Base-by-base conservation (phyloP, 2,797 vertebrate genomes). In the Buceros bicornis region DNA sequence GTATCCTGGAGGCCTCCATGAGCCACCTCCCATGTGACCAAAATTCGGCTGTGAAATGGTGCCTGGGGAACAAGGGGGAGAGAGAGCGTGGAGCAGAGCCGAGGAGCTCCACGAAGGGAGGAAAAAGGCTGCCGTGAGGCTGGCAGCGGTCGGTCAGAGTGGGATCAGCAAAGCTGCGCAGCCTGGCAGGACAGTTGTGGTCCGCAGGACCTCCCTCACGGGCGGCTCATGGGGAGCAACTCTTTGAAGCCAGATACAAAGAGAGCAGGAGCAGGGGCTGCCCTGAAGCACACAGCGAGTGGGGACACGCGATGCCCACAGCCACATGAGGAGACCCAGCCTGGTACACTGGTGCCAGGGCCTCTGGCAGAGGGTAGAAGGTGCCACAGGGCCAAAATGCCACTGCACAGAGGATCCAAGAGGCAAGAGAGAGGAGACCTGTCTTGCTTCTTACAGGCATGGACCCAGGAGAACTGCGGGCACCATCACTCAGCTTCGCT, bases 101-200 rank as follows among this genome's bases (percentile, higher is more conserved):
- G 1, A 37, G 56, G 48, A 48, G 80, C 60, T 66, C 54, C n/a
- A 6, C 11, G 54, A 11, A 11, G 22, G 45, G 60, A 61, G n/a
- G 28, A 33, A 26, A 80, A 61, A 22, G 9, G 14, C 47, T 25
- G 48, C 10, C 8, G 2, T 5, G 50, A 69, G 51, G 42, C 54
- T 28, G 43, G 22, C 3, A 0, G 14, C 13, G 61, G 3, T 28
- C 65, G 29, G 5, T 8, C 22, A 5, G 18, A n/a, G 50, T 48
- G 33, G 16, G 22, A 37, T 7, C 12, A 28, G 19, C 22, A 8
- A 45, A 24, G 25, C 26, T 11, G 10, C 53, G 13, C 47, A 16
- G 47, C 2, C 0, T 2, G 17, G 28, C 0, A 3, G 37, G n/a
- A 37, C 48, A 10, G n/a, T 77, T 35, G 28, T 1, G 2, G 22